Conservation (phyloP, 2,113 vertebrate genomes). For the Psophia crepitans region DNA sequence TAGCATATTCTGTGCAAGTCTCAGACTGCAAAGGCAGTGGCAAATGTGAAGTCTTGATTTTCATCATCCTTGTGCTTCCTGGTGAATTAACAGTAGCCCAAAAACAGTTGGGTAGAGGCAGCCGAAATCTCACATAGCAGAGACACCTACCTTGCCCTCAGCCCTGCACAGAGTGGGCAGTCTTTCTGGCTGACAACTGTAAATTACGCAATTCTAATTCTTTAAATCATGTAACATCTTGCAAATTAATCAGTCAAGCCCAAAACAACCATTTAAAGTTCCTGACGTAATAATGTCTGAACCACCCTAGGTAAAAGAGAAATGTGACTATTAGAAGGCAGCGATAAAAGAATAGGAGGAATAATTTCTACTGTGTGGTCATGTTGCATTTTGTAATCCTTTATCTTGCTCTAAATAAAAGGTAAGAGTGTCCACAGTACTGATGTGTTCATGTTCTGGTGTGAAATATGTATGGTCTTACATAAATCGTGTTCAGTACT, state of each 20-base stretch:
- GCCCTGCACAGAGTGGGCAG: not conserved
- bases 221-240: constrained; percentile 19
- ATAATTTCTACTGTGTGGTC: not conserved
- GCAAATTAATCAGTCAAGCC: constrained; percentile 9
- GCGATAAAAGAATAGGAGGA: not conserved
- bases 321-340: not conserved
- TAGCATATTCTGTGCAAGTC: too few relatives aligned
- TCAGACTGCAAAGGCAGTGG: not conserved
- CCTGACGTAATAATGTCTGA: not conserved
- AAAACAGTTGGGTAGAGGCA: not conserved
- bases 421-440: not conserved
- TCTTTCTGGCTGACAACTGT: not conserved
- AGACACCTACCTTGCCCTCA: not conserved
- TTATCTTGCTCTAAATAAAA: not conserved
- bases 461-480: not conserved
- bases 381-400: not conserved
- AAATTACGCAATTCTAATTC: not conserved
- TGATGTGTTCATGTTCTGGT: not conserved
- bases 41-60: not conserved
- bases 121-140: not conserved
- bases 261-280: not conserved
- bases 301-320: not conserved
- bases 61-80: not conserved
- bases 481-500: not conserved
- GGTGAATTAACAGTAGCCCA: not conserved